These are phyloP conservation scores for Rhodeus uyekii DNA, from an alignment of 2,797 vertebrate genomes.

Conservation along the genomic window DNA sequence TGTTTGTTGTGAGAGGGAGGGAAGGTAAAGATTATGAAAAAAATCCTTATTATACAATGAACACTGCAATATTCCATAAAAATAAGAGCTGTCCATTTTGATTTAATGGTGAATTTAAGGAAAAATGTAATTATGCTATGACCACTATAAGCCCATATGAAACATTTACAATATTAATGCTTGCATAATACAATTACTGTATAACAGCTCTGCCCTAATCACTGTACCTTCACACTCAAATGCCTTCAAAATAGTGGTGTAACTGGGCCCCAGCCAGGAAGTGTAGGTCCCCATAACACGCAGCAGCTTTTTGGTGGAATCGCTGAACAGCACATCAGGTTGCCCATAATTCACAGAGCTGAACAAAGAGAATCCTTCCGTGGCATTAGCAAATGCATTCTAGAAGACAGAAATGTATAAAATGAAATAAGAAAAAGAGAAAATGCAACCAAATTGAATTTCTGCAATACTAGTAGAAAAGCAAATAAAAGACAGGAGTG, in stretches of 20 bases:
- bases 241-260: constrained; percentile 77
- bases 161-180: not conserved
- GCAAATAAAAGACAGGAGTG: not conserved
- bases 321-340: constrained; percentile 77
- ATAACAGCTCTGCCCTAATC: not conserved
- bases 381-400: constrained; percentile 75
- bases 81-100: not conserved
- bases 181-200: not conserved
- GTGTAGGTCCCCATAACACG: constrained; percentile 78
- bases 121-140: not conserved
- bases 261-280: constrained; percentile 80
- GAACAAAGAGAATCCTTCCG: constrained; percentile 78
- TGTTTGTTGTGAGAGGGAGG: not conserved
- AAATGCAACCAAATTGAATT: not conserved
- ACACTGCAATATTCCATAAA: not conserved
- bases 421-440: not conserved
- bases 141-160: not conserved
- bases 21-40: not conserved
- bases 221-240: constrained; percentile 82
- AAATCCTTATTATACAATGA: too few species aligned
- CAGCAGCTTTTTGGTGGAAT: constrained; percentile 78
- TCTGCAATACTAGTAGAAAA: not conserved
- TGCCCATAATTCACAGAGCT: constrained; percentile 75
- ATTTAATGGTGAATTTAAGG: not conserved
- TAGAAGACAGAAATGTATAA: constrained; percentile 54